These are phyloP conservation scores for Neolamprologus caudopunctatus DNA, from an alignment of 2,113 vertebrate genomes.

Conservation along the genomic window DNA sequence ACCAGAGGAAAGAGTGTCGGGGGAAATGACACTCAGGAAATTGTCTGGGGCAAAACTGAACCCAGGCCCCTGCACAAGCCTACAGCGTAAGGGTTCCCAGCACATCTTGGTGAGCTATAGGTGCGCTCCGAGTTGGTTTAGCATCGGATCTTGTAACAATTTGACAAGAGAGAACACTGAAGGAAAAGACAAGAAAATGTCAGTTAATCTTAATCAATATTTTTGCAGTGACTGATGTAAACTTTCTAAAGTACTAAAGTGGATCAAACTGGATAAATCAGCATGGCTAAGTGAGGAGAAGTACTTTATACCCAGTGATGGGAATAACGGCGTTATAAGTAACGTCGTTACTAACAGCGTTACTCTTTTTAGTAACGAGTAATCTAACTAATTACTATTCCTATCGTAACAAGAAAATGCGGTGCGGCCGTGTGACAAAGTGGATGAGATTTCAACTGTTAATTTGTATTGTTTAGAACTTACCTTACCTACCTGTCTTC, in stretches of 20 bases:
- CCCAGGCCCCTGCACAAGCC: neutral
- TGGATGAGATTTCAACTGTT: too few species aligned
- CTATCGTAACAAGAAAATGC: fast-evolving
- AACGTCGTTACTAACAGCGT: neutral
- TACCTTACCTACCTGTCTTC: too few species aligned
- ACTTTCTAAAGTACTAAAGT: neutral
- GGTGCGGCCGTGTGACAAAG: neutral
- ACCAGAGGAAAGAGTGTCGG: neutral
- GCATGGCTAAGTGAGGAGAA: neutral
- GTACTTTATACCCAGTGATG: neutral
- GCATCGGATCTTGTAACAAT: neutral
- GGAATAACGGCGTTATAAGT: neutral
- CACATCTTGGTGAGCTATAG: neutral
- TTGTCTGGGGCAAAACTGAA: neutral
- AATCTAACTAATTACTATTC: neutral
- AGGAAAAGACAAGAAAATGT: fast-evolving
- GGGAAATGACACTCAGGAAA: neutral
- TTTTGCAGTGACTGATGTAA: neutral
- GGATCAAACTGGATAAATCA: neutral
- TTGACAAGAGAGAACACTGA: neutral
- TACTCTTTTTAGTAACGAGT: neutral
- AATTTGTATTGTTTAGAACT: too few species aligned
- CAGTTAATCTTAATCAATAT: neutral
- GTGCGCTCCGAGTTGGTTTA: neutral
- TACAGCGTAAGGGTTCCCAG: neutral